Conservation (phyloP, 2,797 vertebrate genomes). For the Xiphophorus birchmanni region DNA sequence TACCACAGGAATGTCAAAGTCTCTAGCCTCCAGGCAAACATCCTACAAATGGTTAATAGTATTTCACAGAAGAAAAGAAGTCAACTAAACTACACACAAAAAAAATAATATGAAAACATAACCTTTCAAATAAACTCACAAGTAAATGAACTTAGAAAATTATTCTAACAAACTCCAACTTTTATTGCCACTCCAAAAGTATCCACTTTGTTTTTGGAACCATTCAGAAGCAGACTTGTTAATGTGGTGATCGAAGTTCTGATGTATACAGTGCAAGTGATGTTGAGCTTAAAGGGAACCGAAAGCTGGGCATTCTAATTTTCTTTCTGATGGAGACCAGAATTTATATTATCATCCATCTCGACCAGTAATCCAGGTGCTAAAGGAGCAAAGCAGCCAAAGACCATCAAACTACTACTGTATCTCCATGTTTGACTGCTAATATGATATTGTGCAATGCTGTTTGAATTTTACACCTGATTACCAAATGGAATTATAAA, state of each 20-base stretch:
- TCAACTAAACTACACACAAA: too few species aligned
- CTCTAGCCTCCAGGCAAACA: too few species aligned
- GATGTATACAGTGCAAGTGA: background rate
- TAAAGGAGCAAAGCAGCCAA: background rate
- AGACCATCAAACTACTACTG: background rate
- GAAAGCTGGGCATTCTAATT: background rate
- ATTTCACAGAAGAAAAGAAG: too few species aligned
- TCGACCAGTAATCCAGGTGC: background rate
- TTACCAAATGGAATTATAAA: background rate
- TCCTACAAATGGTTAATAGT: too few species aligned
- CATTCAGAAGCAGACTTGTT: background rate
- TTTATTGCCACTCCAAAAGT: background rate
- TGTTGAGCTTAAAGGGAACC: background rate
- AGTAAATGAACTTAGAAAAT: too few species aligned
- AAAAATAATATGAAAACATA: too few species aligned
- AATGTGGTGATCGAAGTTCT: background rate
- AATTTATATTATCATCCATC: background rate
- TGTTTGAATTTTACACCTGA: background rate
- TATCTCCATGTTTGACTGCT: background rate
- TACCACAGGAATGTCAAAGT: too few species aligned
- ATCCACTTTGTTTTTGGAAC: background rate
- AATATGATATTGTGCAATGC: background rate
- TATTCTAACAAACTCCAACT: too few species aligned
- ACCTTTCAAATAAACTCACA: too few species aligned
- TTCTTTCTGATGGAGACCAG: background rate